phyloP scores from a whole-genome alignment of 2,888 invertebrate genomes.

The Pseudococcus viburni region DNA sequence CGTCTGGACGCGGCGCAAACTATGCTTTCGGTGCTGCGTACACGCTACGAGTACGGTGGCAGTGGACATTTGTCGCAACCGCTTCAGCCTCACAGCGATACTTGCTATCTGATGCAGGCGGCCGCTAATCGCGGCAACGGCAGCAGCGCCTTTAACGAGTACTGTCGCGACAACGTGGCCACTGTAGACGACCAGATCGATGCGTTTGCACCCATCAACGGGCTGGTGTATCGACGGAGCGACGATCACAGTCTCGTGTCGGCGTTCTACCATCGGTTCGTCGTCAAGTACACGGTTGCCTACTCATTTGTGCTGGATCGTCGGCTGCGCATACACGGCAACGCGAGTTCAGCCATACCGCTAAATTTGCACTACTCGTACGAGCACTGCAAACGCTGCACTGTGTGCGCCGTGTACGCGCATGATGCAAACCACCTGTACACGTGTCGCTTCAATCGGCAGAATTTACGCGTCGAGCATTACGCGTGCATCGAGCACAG shows the following conservation, averaged over 20 bases:
- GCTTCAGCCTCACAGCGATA: no score
- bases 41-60: no score
- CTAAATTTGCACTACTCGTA: background rate
- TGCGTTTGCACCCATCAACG: background rate
- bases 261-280: background rate
- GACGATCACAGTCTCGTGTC: background rate
- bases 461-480: background rate
- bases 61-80: no score
- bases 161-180: background rate
- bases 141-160: no score
- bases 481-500: background rate
- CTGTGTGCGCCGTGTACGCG: background rate
- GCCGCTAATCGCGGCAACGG: no score
- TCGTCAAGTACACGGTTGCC: background rate
- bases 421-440: background rate
- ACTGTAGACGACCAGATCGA: background rate
- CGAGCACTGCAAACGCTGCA: background rate
- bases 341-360: background rate
- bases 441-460: background rate
- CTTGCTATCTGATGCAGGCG: no score
- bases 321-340: background rate
- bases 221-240: background rate
- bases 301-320: background rate
- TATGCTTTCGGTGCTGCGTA: no score
- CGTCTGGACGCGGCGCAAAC: no score